Percentiles rank a stretch among this genome's conserved stretches.
Evolutionary conservation across 2,888 invertebrate genomes (phyloP).

Genomic region (Limulus polyphemus): DNA sequence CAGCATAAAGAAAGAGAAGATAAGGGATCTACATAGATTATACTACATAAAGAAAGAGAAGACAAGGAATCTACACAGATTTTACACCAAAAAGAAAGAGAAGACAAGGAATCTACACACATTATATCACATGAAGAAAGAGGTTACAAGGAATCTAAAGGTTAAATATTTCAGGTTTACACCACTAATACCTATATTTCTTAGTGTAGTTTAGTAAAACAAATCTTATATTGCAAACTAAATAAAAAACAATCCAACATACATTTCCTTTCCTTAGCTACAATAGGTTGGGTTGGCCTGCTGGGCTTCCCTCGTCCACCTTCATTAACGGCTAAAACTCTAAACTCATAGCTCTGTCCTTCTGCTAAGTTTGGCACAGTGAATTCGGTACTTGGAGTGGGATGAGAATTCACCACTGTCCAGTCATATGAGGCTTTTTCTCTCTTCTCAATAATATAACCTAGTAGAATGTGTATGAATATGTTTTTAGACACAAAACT

Average conservation of each 20-base stretch:
- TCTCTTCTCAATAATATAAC: constrained; percentile 86
- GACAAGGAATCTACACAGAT: no score
- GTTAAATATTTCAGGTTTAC: no score
- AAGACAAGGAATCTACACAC: no score
- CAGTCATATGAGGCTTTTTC: constrained; percentile 81
- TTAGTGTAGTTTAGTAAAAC: neutral
- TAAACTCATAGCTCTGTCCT: constrained; percentile 86
- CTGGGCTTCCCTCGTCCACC: constrained; percentile 95
- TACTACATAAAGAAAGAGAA: no score
- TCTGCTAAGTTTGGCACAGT: constrained; percentile 82
- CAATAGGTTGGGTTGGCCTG: constrained; percentile 82
- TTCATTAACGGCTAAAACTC: constrained; percentile 88
- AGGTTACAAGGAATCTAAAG: no score
- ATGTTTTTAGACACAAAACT: no score
- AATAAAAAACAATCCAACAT: constrained; percentile 1
- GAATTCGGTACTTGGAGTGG: constrained; percentile 81
- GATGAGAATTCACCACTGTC: constrained; percentile 82
- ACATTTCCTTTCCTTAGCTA: constrained; percentile 72
- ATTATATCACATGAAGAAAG: no score
- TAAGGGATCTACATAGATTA: no score
- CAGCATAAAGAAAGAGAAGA: no score
- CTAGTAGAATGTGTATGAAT: constrained; percentile 34
- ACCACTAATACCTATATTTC: no score
- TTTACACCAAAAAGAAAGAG: no score
- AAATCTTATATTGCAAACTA: neutral